Evolutionary conservation across 2,888 invertebrate species (phyloP), one percentile per base, ranked within the genome.

Genomic region (Pristionchus japonicus): DNA sequence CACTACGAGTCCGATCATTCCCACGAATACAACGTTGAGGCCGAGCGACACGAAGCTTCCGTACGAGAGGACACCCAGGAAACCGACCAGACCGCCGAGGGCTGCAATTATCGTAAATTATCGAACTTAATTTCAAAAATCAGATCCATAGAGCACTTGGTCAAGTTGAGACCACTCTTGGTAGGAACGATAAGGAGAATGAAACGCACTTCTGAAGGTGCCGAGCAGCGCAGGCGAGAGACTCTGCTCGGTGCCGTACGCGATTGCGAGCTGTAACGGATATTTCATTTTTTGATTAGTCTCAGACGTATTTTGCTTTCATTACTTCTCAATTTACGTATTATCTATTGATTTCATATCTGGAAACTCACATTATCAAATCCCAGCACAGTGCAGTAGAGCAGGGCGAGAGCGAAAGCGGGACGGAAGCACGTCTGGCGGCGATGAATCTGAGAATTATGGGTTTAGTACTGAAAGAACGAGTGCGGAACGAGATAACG

Each of bases 361-460:
- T 77, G 17, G n/a, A 15, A 47, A 31, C 87, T n/a, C 49, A 93
- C 93, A 84, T 93, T 93, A 86, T 93, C 93, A 86, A 93, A 93
- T 52, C 93, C 93, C 6, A 93, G 90, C 64, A 93, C 93, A 13
- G 93, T 93, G 90, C 93, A 91, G 89, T 91, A 93, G 15, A 93
- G 90, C 3, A 93, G 89, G n/a, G 93, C 88, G 34, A 93, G 88
- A 1, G 92, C 92, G 80, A 93, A 90, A 37, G 92, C 93, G 0
- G 93, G 91, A 11, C 90, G 88, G 87, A 90, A 91, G 57, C 91
- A 91, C 17, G 86, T 87, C 84, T 93, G 93, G 7, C 88, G 87
- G 84, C 89, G 89, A 80, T 92, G 92, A 7, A 87, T 20, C 43
- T 77, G 77, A 15, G 43, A 74, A 74, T 3, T n/a, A n/a, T n/a